Evolutionary conservation across 2,113 vertebrate genomes (phyloP), one percentile per base, ranked within the genome.

Genomic region (Lagopus muta): DNA sequence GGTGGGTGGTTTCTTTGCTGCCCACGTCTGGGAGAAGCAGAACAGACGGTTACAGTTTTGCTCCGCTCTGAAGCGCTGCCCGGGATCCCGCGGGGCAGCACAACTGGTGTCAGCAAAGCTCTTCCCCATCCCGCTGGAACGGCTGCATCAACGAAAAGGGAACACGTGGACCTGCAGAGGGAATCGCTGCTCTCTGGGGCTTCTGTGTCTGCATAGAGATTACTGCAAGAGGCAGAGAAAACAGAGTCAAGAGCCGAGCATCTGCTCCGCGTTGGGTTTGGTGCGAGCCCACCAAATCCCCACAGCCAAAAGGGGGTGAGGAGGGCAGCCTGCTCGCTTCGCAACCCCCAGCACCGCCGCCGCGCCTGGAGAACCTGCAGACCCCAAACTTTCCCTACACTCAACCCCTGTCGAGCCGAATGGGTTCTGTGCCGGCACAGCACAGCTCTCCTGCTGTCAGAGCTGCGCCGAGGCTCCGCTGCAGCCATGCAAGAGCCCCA

Each of bases 151-250:
- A 92, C 82, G 50, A 92, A 87, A 93, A 82, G 95, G 94, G 95
- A 95, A 90, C 91, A 90, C 82, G 74, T 95, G 85, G 32, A 88
- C 95, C 95, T 65, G 96, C 93, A 90, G 85, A 91, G 92, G 82
- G 78, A 95, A 79, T 91, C 32, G 43, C 95, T 96, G 60, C 77
- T 97, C 95, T 97, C 96, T 75, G 81, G 91, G 95, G 90, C 88
- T 89, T 95, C 93, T 71, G 95, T 86, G 93, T 91, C 97, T 97
- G 97, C 97, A 97, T 96, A 97, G 98, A 95, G 92, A 90, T 98
- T 98, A 98, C 98, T 98, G 97, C 34, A 93, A 93, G 64, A 86
- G 71, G 91, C 58, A 82, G 89, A 89, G 82, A 92, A 24, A 20
- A 32, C 18, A 75, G 25, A 75, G 74, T 94, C 88, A 34, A 0